phyloP scores from a whole-genome alignment of 2,888 invertebrate genomes.

The Drosophila borborema region DNA sequence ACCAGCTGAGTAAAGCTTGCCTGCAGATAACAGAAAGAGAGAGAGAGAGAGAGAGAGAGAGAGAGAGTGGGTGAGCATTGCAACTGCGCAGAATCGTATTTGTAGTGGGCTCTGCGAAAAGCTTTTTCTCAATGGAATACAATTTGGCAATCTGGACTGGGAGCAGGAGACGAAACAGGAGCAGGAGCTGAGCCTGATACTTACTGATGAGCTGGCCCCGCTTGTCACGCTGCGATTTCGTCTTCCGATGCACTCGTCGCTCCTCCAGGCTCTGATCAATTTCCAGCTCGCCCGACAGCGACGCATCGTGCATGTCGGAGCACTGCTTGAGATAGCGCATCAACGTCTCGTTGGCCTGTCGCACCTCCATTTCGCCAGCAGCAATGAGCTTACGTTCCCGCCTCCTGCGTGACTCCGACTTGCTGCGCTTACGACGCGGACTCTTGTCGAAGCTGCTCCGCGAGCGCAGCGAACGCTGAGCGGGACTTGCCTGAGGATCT shows the following conservation, averaged over 20 bases:
- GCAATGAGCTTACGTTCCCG: constrained; percentile 85
- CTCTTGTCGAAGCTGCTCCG: constrained; percentile 85
- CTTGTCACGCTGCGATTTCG: constrained; percentile 85
- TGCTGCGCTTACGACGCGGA: constrained; percentile 85
- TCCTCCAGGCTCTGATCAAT: constrained; percentile 85
- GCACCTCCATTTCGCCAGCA: constrained; percentile 85
- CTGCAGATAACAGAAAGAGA: constrained; percentile 49
- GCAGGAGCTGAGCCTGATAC: constrained; percentile 33
- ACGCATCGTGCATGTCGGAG: constrained; percentile 85
- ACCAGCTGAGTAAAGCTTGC: constrained; percentile 84
- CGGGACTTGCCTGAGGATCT: constrained; percentile 85
- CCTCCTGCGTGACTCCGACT: constrained; percentile 85
- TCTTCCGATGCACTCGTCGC: constrained; percentile 85
- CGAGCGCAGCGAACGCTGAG: constrained; percentile 84
- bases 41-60: constrained; percentile 4
- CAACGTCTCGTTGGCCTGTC: constrained; percentile 85
- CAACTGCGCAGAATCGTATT: constrained; percentile 50
- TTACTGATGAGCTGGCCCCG: constrained; percentile 84
- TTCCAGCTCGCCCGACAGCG: constrained; percentile 85
- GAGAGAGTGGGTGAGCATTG: neutral
- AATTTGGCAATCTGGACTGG: constrained; percentile 11
- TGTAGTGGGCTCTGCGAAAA: constrained; percentile 16
- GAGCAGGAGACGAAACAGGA: neutral
- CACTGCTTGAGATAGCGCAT: constrained; percentile 85
- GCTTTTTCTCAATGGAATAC: constrained; percentile 57